These are phyloP conservation scores for Chromoteleia sp. DNA, from an alignment of 2,888 invertebrate genomes.

Conservation along the genomic window DNA sequence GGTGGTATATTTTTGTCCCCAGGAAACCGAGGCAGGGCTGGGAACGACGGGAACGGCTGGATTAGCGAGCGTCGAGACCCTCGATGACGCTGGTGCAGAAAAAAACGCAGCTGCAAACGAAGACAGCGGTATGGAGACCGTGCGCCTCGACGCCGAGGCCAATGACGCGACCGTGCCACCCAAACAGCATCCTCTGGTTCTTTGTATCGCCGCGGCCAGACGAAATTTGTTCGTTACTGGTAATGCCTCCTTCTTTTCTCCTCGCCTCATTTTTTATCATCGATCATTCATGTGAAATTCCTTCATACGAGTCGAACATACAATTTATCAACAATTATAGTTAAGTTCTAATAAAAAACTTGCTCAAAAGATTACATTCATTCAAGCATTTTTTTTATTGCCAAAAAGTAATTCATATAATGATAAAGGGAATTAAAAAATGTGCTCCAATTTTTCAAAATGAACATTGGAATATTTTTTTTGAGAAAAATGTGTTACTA, in stretches of 20 bases:
- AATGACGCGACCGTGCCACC: slow-evolving; percentile 81
- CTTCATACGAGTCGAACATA: no score
- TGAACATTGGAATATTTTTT: no score
- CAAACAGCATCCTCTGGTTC: slow-evolving; percentile 77
- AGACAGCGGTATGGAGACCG: slow-evolving; percentile 91
- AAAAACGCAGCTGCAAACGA: slow-evolving; percentile 86
- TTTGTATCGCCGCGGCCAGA: slow-evolving; percentile 76
- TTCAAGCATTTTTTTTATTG: no score
- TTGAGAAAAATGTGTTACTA: no score
- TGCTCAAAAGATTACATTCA: no score
- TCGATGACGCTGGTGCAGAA: slow-evolving; percentile 90
- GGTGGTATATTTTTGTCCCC: slow-evolving; percentile 59
- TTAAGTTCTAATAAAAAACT: no score
- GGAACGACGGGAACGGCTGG: slow-evolving; percentile 88
- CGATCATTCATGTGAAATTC: neutral
- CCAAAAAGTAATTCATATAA: no score
- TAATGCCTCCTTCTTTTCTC: slow-evolving; percentile 78
- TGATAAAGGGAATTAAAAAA: no score
- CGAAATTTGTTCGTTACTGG: slow-evolving; percentile 88
- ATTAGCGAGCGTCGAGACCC: slow-evolving; percentile 92
- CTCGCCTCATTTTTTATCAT: neutral
- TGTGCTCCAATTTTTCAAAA: no score
- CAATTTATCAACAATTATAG: no score
- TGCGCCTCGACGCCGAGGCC: slow-evolving; percentile 87
- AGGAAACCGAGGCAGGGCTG: slow-evolving; percentile 85